phyloP scores from a whole-genome alignment of 2,888 invertebrate species.

The Colletes collaris region DNA sequence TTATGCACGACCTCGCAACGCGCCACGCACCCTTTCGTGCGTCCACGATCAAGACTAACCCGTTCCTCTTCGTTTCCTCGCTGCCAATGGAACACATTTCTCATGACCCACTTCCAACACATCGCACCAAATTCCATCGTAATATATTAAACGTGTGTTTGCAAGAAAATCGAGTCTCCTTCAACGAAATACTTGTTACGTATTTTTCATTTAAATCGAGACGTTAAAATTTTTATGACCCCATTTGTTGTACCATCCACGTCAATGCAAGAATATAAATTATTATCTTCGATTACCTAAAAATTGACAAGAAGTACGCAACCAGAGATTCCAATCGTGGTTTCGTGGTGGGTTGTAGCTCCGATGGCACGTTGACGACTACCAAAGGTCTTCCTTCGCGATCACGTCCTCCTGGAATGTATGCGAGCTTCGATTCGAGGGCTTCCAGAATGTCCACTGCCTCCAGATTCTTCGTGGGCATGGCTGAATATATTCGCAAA shows the following conservation, averaged over 20 bases:
- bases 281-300: slow-evolving; percentile 82
- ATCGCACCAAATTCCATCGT: not conserved
- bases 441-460: slow-evolving; percentile 85
- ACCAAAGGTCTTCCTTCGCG: slow-evolving; percentile 87
- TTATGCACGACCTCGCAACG: slow-evolving; percentile 86
- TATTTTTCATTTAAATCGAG: no score
- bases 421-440: slow-evolving; percentile 86
- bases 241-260: no score
- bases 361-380: slow-evolving; percentile 85
- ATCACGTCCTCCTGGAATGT: slow-evolving; percentile 88
- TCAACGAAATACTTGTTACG: no score
- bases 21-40: slow-evolving; percentile 87
- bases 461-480: slow-evolving; percentile 81
- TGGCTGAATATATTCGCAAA: slow-evolving; percentile 50
- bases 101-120: slow-evolving; percentile 6
- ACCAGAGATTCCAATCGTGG: slow-evolving; percentile 81
- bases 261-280: not conserved
- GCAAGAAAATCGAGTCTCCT: no score
- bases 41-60: slow-evolving; percentile 87
- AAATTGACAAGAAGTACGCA: slow-evolving; percentile 84
- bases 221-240: no score
- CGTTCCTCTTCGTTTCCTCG: slow-evolving; percentile 84
- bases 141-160: no score
- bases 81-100: slow-evolving; percentile 73
- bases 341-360: slow-evolving; percentile 83